Evolutionary conservation across 2,113 vertebrate species (phyloP).

Genomic region (Saimiri boliviensis): DNA sequence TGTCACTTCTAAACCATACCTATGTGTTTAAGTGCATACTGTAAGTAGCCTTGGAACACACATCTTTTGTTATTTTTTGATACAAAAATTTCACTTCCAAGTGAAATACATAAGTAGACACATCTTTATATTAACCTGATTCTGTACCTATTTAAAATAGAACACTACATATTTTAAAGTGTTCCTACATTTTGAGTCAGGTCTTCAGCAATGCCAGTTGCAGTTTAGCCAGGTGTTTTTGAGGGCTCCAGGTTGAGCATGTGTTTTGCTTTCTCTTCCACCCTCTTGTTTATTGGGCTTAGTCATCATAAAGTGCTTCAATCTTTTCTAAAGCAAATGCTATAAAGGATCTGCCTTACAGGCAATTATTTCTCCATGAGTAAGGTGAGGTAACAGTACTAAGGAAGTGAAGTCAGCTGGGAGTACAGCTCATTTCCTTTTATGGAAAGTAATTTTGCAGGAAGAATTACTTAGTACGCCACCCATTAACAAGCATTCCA

Average conservation of each 20-base stretch:
- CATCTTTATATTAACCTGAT: neutral
- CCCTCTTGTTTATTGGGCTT: constrained; percentile 45
- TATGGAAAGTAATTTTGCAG: constrained; percentile 60
- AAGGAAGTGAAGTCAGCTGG: constrained; percentile 43
- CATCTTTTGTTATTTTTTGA: neutral
- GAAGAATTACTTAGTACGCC: constrained; percentile 47
- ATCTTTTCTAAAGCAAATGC: constrained; percentile 50
- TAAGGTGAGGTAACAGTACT: constrained; percentile 52
- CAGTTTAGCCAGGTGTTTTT: neutral
- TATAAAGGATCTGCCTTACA: constrained; percentile 60
- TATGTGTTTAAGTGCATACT: neutral
- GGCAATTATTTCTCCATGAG: constrained; percentile 59
- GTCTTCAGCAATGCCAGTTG: neutral
- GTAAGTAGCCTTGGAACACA: neutral
- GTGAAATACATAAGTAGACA: neutral
- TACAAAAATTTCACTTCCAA: constrained; percentile 24
- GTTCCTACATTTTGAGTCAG: neutral
- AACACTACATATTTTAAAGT: neutral
- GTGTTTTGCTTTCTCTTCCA: constrained; percentile 17
- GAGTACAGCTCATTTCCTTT: constrained; percentile 53
- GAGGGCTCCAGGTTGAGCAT: constrained; percentile 20
- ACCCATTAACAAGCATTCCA: constrained; percentile 27
- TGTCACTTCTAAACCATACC: neutral
- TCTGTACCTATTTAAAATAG: neutral
- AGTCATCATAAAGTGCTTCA: constrained; percentile 51